Percentiles rank a stretch among this genome's conserved stretches.
Evolutionary conservation across 2,888 invertebrate genomes (phyloP).

Genomic region (Ormyrus nitidulus): DNA sequence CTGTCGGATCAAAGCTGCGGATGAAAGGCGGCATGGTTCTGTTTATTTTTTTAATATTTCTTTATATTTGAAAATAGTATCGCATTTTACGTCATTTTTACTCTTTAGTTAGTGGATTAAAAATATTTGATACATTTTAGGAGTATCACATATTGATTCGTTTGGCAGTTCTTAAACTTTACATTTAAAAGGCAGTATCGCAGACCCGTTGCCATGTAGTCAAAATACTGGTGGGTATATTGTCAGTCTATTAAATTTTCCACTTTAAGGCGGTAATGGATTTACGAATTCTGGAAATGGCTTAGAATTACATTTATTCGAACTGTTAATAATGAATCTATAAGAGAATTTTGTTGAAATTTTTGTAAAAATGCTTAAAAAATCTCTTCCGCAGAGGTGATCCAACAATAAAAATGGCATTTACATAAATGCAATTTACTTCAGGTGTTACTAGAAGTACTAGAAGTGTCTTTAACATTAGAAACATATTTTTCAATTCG

Average conservation of each 20-base stretch:
- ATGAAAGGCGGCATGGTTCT: slow-evolving; percentile 46
- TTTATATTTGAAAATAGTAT: slow-evolving; percentile 37
- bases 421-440: slow-evolving; percentile 39
- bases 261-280: slow-evolving; percentile 20
- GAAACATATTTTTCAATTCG: slow-evolving; percentile 33
- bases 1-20: slow-evolving; percentile 56
- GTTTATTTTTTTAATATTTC: neutral
- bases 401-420: slow-evolving; percentile 51
- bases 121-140: slow-evolving; percentile 34
- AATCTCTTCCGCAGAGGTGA: slow-evolving; percentile 57
- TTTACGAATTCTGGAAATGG: slow-evolving; percentile 26
- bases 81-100: neutral
- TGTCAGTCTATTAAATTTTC: slow-evolving; percentile 48
- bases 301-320: slow-evolving; percentile 46
- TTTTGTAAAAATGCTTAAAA: slow-evolving; percentile 51
- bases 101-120: slow-evolving; percentile 14
- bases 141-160: slow-evolving; percentile 3
- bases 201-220: slow-evolving; percentile 32
- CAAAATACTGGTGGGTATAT: slow-evolving; percentile 56
- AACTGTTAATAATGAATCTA: slow-evolving; percentile 38
- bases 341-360: slow-evolving; percentile 32
- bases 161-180: slow-evolving; percentile 34
- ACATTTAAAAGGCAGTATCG: slow-evolving; percentile 33
- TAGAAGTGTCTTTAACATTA: slow-evolving; percentile 33
- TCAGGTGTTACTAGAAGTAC: slow-evolving; percentile 31